Conservation (phyloP, 1,140 invertebrate species). For the Drosophila ambigua region DNA sequence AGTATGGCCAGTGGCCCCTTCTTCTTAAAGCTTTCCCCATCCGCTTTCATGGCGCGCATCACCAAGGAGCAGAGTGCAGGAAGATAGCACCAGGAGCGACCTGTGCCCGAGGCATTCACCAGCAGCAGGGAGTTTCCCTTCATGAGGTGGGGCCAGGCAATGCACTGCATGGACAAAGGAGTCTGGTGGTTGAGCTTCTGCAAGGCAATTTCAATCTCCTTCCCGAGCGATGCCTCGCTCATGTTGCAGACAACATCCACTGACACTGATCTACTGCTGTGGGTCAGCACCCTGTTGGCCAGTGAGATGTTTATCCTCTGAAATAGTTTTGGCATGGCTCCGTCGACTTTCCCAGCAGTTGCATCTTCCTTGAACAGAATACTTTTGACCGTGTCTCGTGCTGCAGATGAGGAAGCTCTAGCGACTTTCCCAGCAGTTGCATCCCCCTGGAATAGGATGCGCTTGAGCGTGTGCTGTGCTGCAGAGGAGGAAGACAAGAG, state of each 20-base stretch:
- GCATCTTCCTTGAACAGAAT: too few species aligned
- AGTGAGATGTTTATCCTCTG: neutral
- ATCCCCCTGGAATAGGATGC: too few species aligned
- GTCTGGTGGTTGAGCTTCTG: neutral
- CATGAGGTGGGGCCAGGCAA: constrained; percentile 58
- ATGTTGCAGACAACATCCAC: neutral
- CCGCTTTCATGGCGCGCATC: neutral
- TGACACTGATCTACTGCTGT: neutral
- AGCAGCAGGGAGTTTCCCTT: constrained; percentile 31
- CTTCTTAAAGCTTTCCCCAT: fast-evolving
- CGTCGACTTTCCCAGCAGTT: too few species aligned
- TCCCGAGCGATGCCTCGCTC: neutral
- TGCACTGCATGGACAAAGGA: constrained; percentile 21
- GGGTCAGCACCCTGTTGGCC: constrained; percentile 27
- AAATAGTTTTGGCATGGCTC: too few species aligned
- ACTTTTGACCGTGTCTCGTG: too few species aligned
- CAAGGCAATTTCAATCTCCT: constrained; percentile 10
- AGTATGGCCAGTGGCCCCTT: constrained; percentile 55
- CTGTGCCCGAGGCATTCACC: constrained; percentile 14
- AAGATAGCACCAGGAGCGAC: constrained; percentile 58
- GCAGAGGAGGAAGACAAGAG: too few species aligned
- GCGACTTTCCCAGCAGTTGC: too few species aligned
- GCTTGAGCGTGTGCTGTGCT: too few species aligned
- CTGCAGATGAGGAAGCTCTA: too few species aligned
- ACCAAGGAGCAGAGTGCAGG: constrained; percentile 48